A percentile compares a stretch with the other conserved stretches of the same genome.
Evolutionary conservation across 2,888 invertebrate genomes (phyloP).

Genomic region (Tenthredo mesomela): DNA sequence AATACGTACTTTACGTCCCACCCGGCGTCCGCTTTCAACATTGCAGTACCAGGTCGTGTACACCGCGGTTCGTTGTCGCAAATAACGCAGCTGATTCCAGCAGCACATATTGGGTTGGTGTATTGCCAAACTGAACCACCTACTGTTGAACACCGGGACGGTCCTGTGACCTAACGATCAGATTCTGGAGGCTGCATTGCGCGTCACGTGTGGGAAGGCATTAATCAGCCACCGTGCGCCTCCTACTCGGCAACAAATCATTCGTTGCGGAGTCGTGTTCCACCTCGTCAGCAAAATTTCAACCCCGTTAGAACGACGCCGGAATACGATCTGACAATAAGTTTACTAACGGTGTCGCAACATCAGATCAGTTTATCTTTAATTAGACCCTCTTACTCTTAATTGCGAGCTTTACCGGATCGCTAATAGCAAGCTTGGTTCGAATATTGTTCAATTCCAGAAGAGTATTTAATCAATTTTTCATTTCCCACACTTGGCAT

Average conservation of each 20-base stretch:
- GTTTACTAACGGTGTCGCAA: neutral
- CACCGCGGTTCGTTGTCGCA: constrained; percentile 45
- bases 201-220: constrained; percentile 43
- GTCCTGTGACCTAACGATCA: constrained; percentile 33
- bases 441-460: neutral
- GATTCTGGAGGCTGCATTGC: constrained; percentile 35
- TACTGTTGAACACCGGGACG: constrained; percentile 9
- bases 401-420: no score
- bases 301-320: neutral
- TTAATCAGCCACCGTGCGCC: constrained; percentile 52
- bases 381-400: neutral
- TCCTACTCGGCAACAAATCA: constrained; percentile 44
- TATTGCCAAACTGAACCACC: constrained; percentile 59
- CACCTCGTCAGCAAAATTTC: constrained; percentile 3
- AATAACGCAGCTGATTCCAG: constrained; percentile 57
- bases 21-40: neutral
- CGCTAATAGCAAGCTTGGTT: neutral
- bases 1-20: constrained; percentile 4
- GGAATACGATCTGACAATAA: neutral
- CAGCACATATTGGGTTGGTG: constrained; percentile 55
- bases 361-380: neutral
- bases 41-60: neutral
- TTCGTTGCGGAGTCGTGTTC: constrained; percentile 17
- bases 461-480: neutral
- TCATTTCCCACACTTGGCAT: no score